Conservation (phyloP, 2,797 vertebrate species). For the Oryzias sinensis region DNA sequence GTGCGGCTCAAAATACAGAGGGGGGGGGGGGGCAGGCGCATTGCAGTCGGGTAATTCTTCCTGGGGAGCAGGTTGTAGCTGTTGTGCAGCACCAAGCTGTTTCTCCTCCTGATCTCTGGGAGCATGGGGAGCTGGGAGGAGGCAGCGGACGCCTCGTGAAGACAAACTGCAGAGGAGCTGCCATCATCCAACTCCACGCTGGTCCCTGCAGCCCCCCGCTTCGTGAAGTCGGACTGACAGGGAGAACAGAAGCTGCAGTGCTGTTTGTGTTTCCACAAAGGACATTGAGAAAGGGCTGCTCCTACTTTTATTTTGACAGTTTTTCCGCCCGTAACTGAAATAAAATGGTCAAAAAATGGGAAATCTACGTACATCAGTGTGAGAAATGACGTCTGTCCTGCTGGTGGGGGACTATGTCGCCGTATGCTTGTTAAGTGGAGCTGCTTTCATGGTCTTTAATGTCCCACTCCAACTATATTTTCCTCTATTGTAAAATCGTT, state of each 20-base stretch:
- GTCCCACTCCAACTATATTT: too few relatives aligned
- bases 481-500: too few relatives aligned
- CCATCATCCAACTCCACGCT: conserved; percentile 32
- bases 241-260: conserved; percentile 16
- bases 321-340: background rate
- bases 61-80: background rate
- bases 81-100: too few relatives aligned
- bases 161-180: conserved; percentile 41
- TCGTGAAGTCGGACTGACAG: conserved; percentile 39
- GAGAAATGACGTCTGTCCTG: background rate
- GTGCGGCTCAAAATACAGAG: conserved; percentile 15
- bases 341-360: background rate
- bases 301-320: conserved; percentile 3
- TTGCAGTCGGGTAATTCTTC: background rate
- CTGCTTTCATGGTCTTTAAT: too few relatives aligned
- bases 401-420: background rate
- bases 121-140: conserved; percentile 37
- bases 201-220: conserved; percentile 39
- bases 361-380: background rate
- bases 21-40: background rate
- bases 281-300: background rate
- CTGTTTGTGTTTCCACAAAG: background rate
- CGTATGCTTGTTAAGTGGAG: too few relatives aligned
- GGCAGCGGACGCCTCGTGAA: conserved; percentile 40
- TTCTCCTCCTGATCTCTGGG: conserved; percentile 15